A percentile compares a stretch with the other conserved stretches of the same genome.
phyloP scores from a whole-genome alignment of 2,797 vertebrate genomes.

The Psittacula derbiana region DNA sequence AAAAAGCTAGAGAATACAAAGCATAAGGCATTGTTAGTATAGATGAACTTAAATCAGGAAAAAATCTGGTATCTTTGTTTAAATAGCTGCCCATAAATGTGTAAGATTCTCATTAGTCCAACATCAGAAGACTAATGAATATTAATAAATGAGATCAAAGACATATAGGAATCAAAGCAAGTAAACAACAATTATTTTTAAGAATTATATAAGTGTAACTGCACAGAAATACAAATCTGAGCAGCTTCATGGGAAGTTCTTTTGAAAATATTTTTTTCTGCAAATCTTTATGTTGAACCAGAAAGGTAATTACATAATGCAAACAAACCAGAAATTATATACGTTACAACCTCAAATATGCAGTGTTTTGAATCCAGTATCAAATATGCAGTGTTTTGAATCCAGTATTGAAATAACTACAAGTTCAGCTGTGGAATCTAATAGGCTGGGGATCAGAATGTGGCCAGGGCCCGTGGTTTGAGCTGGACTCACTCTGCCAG shows the following conservation, averaged over 20 bases:
- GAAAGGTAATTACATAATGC: neutral
- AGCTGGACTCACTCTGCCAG: neutral
- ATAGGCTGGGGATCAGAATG: neutral
- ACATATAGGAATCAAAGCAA: conserved; percentile 74
- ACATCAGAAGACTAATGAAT: conserved; percentile 77
- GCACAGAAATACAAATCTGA: neutral
- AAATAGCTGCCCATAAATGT: conserved; percentile 65
- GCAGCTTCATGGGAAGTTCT: neutral
- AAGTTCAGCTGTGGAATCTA: neutral
- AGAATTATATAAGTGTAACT: conserved; percentile 66
- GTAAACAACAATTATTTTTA: conserved; percentile 72
- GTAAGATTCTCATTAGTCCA: conserved; percentile 76
- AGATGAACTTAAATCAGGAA: conserved; percentile 42
- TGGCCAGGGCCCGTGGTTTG: neutral
- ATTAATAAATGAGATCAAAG: conserved; percentile 81
- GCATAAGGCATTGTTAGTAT: neutral
- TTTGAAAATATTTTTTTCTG: conserved; percentile 47
- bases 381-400: neutral
- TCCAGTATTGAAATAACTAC: neutral
- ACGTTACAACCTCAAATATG: neutral
- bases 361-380: neutral
- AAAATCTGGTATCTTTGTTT: conserved; percentile 62
- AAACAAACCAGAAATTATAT: neutral
- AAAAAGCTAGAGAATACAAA: conserved; percentile 14
- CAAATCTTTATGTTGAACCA: neutral